Base-by-base conservation (phyloP, 2,888 invertebrate genomes). In the Vandiemenella viatica region DNA sequence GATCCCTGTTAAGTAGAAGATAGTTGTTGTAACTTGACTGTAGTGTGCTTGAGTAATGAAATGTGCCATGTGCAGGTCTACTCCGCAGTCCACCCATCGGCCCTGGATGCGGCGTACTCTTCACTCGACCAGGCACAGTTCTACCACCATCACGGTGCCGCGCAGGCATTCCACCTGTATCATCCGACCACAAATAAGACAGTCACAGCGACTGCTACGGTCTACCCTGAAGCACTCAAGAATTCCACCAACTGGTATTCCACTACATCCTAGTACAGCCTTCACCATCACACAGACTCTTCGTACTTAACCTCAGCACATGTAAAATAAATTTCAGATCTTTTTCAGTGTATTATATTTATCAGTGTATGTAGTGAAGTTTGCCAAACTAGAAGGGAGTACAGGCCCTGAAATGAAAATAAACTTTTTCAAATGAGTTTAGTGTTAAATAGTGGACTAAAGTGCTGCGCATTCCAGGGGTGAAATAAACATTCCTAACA, bases 141-240 rank as follows among this genome's bases (percentile, higher is more conserved):
- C 66, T 90, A 89, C 70, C 83, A 86, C 63, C 79, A 80, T 56
- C 66, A 71, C n/a, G 70, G 70, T 7, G 65, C 70, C 18, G 67
- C 71, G n/a, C 80, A 85, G 17, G 85, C 90, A 45, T 91, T 91
- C 66, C 91, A 91, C 67, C 72, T 91, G 38, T 91, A 91, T 66
- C 91, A 91, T 64, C 82, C 85, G 13, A 69, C 71, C 45, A 60
- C 63, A 48, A 83, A 83, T 70, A 80, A 79, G 62, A 76, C 76
- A 16, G 56, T 53, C 13, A 49, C 57, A 32, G 52, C 61, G 50
- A 47, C 58, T n/a, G 48, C 57, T 18, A 56, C 61, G 26, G 59
- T 61, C 17, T 63, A 63, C 50, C 59, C 62, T 20, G 64, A 65
- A 43, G 55, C 61, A 17, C 54, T 63, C 16, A 64, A 64, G 54